Evolutionary conservation across 1,140 invertebrate species (phyloP).

Genomic region (Luehdorfia chinensis): DNA sequence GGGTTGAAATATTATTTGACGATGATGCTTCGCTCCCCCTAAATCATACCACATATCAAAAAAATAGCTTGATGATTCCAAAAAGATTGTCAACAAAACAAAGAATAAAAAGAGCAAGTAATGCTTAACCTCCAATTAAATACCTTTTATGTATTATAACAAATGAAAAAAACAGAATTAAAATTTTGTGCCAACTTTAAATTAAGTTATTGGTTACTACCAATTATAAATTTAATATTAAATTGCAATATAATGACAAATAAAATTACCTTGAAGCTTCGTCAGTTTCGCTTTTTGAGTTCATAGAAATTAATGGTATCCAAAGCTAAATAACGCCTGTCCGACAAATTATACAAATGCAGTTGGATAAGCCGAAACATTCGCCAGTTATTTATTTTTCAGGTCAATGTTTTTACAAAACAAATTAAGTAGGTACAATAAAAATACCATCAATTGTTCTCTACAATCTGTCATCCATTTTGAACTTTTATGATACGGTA

Average conservation of each 20-base stretch:
- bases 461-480: conserved; percentile 54
- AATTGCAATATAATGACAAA: conserved; percentile 18
- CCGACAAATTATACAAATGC: conserved; percentile 40
- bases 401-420: conserved; percentile 44
- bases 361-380: conserved; percentile 36
- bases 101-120: conserved; percentile 68
- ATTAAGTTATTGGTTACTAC: conserved; percentile 18
- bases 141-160: conserved; percentile 7
- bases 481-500: conserved; percentile 31
- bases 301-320: conserved; percentile 71
- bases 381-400: conserved; percentile 29
- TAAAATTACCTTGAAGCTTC: conserved; percentile 76
- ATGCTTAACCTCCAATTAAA: conserved; percentile 47
- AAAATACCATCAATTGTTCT: conserved; percentile 56
- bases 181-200: conserved; percentile 17
- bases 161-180: conserved; percentile 2
- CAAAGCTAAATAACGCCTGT: conserved; percentile 43
- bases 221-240: background rate
- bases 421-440: conserved; percentile 47
- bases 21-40: conserved; percentile 76
- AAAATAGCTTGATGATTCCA: background rate
- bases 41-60: conserved; percentile 16
- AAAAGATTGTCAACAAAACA: conserved; percentile 33
- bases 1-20: conserved; percentile 61
- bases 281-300: conserved; percentile 75